Evolutionary conservation across 2,888 invertebrate species (phyloP).

Genomic region (Brachyptera putata): DNA sequence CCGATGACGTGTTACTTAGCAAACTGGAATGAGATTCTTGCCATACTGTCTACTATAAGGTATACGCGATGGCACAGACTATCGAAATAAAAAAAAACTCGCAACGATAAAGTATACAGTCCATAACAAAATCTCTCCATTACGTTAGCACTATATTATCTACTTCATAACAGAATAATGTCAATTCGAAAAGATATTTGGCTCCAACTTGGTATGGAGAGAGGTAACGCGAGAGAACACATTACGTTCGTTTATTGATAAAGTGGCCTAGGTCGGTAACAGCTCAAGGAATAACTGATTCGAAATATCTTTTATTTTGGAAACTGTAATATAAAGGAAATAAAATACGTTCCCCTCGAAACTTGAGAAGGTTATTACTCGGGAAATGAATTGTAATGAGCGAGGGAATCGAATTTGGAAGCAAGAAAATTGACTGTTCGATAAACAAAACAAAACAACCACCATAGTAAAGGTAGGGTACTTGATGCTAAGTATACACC

Average conservation of each 20-base stretch:
- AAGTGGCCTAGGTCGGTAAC: not conserved
- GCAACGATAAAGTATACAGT: not conserved
- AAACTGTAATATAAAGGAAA: too few species aligned
- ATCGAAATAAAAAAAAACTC: too few species aligned
- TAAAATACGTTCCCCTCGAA: too few species aligned
- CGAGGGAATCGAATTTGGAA: constrained; percentile 29
- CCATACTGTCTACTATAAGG: too few species aligned
- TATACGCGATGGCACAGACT: too few species aligned
- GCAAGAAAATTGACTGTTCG: constrained; percentile 29
- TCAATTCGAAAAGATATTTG: not conserved
- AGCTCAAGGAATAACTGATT: not conserved
- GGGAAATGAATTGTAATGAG: constrained; percentile 30
- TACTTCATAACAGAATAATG: not conserved
- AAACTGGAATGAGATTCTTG: not conserved
- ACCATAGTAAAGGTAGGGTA: too few species aligned
- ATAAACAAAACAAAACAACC: not conserved
- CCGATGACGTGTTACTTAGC: constrained; percentile 4
- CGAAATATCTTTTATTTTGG: not conserved
- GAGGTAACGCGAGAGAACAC: not conserved
- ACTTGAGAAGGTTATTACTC: constrained; percentile 1
- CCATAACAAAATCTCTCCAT: constrained; percentile 1
- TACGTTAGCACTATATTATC: not conserved
- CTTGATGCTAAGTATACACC: too few species aligned
- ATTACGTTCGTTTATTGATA: constrained; percentile 9
- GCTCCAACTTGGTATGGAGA: not conserved